Evolutionary conservation across 37 sponge, comb jelly and placozoan genomes (phyloP).

Genomic region (Chondrilla cf. caribensis): DNA sequence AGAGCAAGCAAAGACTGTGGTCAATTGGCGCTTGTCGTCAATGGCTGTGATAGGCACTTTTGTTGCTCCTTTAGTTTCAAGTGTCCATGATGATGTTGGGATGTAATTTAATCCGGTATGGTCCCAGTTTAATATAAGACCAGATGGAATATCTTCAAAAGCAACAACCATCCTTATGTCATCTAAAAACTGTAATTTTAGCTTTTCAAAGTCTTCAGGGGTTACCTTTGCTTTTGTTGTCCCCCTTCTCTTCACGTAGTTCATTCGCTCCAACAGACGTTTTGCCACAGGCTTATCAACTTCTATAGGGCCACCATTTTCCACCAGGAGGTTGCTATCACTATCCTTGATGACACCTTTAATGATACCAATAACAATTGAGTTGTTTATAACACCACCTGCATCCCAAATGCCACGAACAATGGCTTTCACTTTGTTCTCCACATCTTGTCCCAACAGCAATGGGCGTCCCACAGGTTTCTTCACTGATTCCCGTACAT

Average conservation of each 20-base stretch:
- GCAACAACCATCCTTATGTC: not conserved
- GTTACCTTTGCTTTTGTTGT: not conserved
- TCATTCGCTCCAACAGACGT: not conserved
- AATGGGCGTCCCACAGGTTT: not conserved
- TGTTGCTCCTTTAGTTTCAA: conserved; percentile 7
- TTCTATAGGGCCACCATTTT: conserved; percentile 7
- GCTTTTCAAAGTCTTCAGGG: too few species aligned
- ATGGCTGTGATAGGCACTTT: conserved; percentile 1
- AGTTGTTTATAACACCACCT: conserved; percentile 5
- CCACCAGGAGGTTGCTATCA: conserved; percentile 4
- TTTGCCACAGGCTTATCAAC: not conserved
- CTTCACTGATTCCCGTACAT: not conserved
- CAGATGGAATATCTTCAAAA: conserved; percentile 2
- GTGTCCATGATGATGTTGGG: conserved; percentile 14
- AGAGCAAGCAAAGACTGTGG: conserved; percentile 5
- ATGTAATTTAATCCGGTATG: not conserved
- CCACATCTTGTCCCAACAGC: not conserved
- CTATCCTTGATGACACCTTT: not conserved
- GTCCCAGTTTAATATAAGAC: conserved; percentile 16
- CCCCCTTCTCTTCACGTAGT: conserved; percentile 7
- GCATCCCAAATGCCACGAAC: not conserved
- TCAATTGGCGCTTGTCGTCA: conserved; percentile 13
- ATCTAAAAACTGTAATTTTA: not conserved
- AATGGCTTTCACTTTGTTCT: not conserved
- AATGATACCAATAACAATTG: not conserved